Conservation (phyloP, 2,113 vertebrate species). For the Gracilinanus agilis region DNA sequence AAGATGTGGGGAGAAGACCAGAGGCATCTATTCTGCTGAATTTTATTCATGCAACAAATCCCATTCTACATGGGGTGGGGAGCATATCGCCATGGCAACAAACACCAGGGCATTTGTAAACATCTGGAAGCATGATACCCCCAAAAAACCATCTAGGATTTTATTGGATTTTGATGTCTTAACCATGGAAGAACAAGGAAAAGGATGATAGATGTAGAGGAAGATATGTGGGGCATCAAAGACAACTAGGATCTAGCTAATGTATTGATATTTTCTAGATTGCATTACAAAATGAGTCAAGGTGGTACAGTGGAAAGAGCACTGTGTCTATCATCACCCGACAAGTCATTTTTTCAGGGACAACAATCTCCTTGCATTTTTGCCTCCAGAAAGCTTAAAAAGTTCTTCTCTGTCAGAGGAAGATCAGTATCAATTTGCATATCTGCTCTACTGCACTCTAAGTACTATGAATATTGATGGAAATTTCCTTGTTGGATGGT, state of each 20-base stretch:
- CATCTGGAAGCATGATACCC: not conserved
- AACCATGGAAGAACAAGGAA: not conserved
- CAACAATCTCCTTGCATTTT: not conserved
- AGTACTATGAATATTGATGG: slow-evolving; percentile 72
- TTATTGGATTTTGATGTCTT: not conserved
- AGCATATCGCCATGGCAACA: not conserved
- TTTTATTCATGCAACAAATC: not conserved
- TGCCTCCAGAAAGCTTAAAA: not conserved
- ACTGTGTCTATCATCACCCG: not conserved
- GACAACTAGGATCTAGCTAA: not conserved
- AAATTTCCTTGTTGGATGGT: slow-evolving; percentile 65
- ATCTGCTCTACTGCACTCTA: slow-evolving; percentile 64
- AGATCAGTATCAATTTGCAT: slow-evolving; percentile 44
- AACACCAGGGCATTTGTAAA: slow-evolving; percentile 10
- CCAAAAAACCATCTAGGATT: slow-evolving; percentile 4
- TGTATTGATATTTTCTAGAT: not conserved
- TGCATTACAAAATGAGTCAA: not conserved
- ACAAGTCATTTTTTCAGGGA: not conserved
- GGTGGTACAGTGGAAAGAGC: not conserved
- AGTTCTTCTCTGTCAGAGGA: slow-evolving; percentile 35
- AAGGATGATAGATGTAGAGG: not conserved
- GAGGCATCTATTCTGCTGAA: not conserved
- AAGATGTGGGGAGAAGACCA: not conserved
- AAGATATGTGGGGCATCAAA: not conserved
- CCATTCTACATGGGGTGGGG: not conserved